Base-by-base conservation (phyloP, 2,797 vertebrate genomes). In the Cirrhinus mrigala region DNA sequence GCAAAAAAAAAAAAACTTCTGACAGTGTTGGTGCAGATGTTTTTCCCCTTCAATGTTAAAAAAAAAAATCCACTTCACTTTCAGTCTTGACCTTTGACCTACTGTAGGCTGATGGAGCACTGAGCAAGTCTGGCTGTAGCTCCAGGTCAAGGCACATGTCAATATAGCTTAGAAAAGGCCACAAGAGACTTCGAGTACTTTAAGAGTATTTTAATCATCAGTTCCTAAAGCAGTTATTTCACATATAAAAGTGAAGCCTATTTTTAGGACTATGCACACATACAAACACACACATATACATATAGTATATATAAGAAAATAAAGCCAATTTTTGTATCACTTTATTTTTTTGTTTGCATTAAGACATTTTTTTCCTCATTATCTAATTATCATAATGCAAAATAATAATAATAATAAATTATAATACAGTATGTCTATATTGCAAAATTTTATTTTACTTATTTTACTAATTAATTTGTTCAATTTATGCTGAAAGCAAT, bases 61-160 rank as follows among this genome's bases (percentile, higher is more conserved):
- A 70, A 68, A 68, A 64, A 27, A 12, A 4, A 3, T 3, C 7
- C n/a, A 62, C 76, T 81, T 40, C 12, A 64, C 14, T 64, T 77
- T 24, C 33, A 66, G 33, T 68, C 22, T 52, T 75, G 27, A 37
- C 54, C 12, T 62, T 46, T 62, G 54, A 52, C 46, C 44, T 64
- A 40, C 24, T 80, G 24, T 80, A 80, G 78, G 16, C 50, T 44
- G n/a, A 60, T 73, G 12, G 70, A 75, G 27, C 24, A 74, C 24
- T n/a, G 18, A 62, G 60, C 14, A 64, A 75, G 20, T 83, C 37
- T 50, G 64, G n/a, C 58, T 66, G 40, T 66, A 66, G 52, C 78
- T 68, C 5, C 27, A 69, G 64, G 29, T 70, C 64, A 54, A 64
- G 66, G 22, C 15, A 29, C 70, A n/a, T 70, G 52, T 80, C 27